phyloP scores from a whole-genome alignment of 2,888 invertebrate genomes.

The Teleogryllus oceanicus region DNA sequence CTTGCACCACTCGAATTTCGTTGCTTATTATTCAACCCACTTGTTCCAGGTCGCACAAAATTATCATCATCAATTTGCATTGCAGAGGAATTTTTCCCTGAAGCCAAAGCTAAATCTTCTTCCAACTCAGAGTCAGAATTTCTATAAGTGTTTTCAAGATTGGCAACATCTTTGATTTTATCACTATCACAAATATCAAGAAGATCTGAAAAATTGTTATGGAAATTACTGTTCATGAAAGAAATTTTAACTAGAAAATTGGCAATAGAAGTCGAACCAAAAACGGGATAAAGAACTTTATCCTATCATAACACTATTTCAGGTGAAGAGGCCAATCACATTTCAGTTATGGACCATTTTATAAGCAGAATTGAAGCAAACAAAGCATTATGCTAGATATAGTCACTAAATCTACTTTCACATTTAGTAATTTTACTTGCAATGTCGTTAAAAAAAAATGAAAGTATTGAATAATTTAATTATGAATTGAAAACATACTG shows the following conservation, averaged over 20 bases:
- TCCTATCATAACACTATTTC: too few relatives aligned
- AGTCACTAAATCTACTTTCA: too few relatives aligned
- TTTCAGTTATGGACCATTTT: too few relatives aligned
- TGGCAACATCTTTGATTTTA: constrained; percentile 54
- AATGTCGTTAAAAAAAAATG: too few relatives aligned
- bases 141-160: constrained; percentile 54
- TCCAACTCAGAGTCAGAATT: constrained; percentile 53
- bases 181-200: constrained; percentile 70
- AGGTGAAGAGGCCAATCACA: too few relatives aligned
- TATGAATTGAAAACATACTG: constrained; percentile 25
- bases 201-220: constrained; percentile 42
- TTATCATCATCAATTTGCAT: not conserved
- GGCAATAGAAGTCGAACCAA: too few relatives aligned
- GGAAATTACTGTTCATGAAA: too few relatives aligned
- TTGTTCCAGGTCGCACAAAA: not conserved
- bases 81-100: not conserved
- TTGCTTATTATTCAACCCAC: not conserved
- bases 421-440: too few relatives aligned
- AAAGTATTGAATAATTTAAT: not conserved
- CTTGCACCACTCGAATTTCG: constrained; percentile 28
- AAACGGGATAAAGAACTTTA: too few relatives aligned
- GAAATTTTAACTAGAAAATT: too few relatives aligned
- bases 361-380: too few relatives aligned
- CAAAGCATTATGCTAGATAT: too few relatives aligned
- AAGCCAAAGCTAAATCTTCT: constrained; percentile 52